Evolutionary conservation across 2,797 vertebrate genomes (phyloP).

Genomic region (Manis crassicaudata): DNA sequence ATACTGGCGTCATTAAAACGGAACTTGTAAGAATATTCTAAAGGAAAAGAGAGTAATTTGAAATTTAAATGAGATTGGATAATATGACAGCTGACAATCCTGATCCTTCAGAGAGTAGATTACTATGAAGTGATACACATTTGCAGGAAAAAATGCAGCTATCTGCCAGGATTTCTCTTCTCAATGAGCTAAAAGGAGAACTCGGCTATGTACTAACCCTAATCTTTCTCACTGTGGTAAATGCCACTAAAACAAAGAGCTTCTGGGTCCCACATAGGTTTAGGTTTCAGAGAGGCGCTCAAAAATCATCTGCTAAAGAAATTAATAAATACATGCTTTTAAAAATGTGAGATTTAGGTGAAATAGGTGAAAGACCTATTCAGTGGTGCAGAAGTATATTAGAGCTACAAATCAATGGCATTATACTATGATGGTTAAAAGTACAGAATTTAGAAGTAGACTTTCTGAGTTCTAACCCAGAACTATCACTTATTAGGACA

Average conservation of each 20-base stretch:
- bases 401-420: slow-evolving; percentile 13
- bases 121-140: background rate
- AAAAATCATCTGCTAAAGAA: background rate
- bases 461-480: background rate
- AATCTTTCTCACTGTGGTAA: background rate
- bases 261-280: background rate
- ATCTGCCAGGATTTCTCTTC: slow-evolving; percentile 36
- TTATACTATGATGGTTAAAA: background rate
- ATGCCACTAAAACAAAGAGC: background rate
- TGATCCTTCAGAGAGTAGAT: background rate
- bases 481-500: background rate
- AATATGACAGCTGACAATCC: slow-evolving; percentile 30
- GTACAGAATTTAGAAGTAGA: background rate
- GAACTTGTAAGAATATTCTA: slow-evolving; percentile 97
- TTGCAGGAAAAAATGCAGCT: background rate
- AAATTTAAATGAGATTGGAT: slow-evolving; percentile 62
- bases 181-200: background rate
- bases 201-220: background rate
- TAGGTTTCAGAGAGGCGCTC: background rate
- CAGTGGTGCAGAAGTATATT: background rate
- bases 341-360: background rate
- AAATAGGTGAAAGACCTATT: no score
- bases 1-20: slow-evolving; percentile 90
- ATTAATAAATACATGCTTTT: background rate
- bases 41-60: slow-evolving; percentile 66